A percentile compares a stretch with the other conserved stretches of the same genome.
phyloP scores from a whole-genome alignment of 2,888 invertebrate species.

The Agapetus fuscipes region DNA sequence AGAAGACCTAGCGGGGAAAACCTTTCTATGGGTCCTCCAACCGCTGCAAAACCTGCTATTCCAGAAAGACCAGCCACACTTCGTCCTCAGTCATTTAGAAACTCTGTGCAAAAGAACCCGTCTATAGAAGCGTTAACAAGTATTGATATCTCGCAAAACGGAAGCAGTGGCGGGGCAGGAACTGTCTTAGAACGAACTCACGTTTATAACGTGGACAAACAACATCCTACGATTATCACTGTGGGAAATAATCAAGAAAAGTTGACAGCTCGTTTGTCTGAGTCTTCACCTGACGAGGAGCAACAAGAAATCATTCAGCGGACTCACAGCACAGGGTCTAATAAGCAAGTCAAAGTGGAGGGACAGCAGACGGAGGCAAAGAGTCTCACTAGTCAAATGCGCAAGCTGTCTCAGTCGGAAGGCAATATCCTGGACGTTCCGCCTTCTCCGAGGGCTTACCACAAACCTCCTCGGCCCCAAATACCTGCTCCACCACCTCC shows the following conservation, averaged over 20 bases:
- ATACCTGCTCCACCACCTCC: slow-evolving; percentile 31
- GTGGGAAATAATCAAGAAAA: slow-evolving; percentile 31
- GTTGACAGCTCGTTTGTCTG: slow-evolving; percentile 16
- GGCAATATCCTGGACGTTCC: slow-evolving; percentile 50
- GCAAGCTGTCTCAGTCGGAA: slow-evolving; percentile 49
- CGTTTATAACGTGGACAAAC: slow-evolving; percentile 63
- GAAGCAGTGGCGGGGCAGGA: slow-evolving; percentile 25
- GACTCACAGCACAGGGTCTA: slow-evolving; percentile 39
- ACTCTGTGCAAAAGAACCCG: slow-evolving; percentile 30
- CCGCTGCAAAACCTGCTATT: slow-evolving; percentile 62
- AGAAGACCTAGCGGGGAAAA: too few species aligned
- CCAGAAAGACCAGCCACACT: slow-evolving; percentile 70
- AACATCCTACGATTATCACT: slow-evolving; percentile 61
- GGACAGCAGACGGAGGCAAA: slow-evolving; percentile 33
- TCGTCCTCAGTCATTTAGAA: slow-evolving; percentile 47
- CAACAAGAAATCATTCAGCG: slow-evolving; percentile 35
- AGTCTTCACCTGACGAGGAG: slow-evolving; percentile 26
- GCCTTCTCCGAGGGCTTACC: slow-evolving; percentile 29
- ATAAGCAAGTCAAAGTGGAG: slow-evolving; percentile 29
- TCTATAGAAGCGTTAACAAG: slow-evolving; percentile 22
- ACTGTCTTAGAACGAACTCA: slow-evolving; percentile 57
- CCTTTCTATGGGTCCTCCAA: too few species aligned
- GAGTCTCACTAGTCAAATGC: slow-evolving; percentile 32
- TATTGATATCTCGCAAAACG: slow-evolving; percentile 23
- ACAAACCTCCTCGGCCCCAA: slow-evolving; percentile 30